phyloP scores from a whole-genome alignment of 2,797 vertebrate species.

The Erpetoichthys calabaricus region DNA sequence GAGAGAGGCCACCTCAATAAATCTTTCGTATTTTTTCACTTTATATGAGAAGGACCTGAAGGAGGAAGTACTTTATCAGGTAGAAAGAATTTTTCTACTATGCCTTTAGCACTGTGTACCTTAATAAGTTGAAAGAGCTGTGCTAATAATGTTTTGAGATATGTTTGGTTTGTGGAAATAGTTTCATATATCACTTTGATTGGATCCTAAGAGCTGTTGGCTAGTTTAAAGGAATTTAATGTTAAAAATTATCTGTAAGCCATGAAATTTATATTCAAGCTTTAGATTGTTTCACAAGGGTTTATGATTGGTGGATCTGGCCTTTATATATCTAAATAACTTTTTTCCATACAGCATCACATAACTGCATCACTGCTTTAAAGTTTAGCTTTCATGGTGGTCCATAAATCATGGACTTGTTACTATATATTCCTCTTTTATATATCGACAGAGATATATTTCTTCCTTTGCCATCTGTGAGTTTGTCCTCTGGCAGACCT shows the following conservation, averaged over 20 bases:
- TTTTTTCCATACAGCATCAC: conserved; percentile 10
- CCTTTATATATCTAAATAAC: conserved; percentile 8
- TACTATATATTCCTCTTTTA: conserved; percentile 14
- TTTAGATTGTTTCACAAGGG: conserved; percentile 5
- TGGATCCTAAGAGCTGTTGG: conserved; percentile 34
- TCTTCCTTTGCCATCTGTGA: conserved; percentile 4
- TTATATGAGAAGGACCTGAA: conserved; percentile 48
- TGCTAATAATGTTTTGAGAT: conserved; percentile 62
- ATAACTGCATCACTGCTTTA: conserved; percentile 6
- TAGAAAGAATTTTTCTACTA: conserved; percentile 39
- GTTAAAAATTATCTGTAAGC: conserved; percentile 32
- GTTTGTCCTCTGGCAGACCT: conserved; percentile 2
- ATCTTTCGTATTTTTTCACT: conserved; percentile 48
- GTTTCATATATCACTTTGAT: conserved; percentile 63
- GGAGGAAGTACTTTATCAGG: conserved; percentile 57
- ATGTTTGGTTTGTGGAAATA: conserved; percentile 63
- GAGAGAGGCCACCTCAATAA: conserved; percentile 46
- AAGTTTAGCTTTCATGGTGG: conserved; percentile 9
- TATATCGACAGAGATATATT: conserved; percentile 6
- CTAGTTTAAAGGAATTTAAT: conserved; percentile 26
- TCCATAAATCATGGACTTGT: conserved; percentile 18
- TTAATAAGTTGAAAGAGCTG: conserved; percentile 56
- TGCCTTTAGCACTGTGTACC: conserved; percentile 51
- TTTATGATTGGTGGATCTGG: conserved; percentile 20
- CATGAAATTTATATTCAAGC: conserved; percentile 3